Percentiles rank a stretch among this genome's conserved stretches.
phyloP scores from a whole-genome alignment of 2,113 vertebrate species.

The human (Homo sapiens) region GRCh38 chr12:66872501-66873000 shows the following conservation, averaged over 20 bases:
- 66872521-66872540: not conserved
- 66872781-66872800: constrained; percentile 9
- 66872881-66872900: not conserved
- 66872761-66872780: not conserved
- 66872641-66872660: not conserved
- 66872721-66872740: not conserved
- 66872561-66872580: not conserved
- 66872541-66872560: not conserved
- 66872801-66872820: not conserved
- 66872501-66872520: not conserved
- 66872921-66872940: not conserved
- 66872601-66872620: not conserved
- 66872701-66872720: not conserved
- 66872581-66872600: not conserved
- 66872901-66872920: not conserved
- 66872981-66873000: not conserved
- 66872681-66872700: not conserved
- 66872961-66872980: not conserved
- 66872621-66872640: not conserved
- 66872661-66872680: not conserved
- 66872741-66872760: not conserved
- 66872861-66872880: not conserved
- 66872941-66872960: not conserved
- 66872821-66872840: not conserved
- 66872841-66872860: not conserved